Evolutionary conservation across 2,113 vertebrate genomes (phyloP).

Genomic region (Odontophorus gujanensis): DNA sequence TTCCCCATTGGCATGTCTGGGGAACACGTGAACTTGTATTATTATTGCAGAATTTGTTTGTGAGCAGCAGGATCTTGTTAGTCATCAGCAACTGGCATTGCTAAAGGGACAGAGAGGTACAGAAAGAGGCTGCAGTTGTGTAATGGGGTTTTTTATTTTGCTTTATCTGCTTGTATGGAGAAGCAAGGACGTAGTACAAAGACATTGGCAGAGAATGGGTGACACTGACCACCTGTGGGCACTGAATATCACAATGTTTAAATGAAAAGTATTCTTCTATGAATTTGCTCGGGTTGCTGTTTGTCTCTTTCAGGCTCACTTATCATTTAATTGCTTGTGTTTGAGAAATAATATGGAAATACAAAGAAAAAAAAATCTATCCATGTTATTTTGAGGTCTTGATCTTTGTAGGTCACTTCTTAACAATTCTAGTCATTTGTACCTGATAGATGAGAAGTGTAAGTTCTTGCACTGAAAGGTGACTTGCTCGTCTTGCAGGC

Average conservation of each 20-base stretch:
- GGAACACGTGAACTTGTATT: background rate
- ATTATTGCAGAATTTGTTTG: background rate
- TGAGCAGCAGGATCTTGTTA: background rate
- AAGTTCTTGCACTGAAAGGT: background rate
- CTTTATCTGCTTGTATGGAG: background rate
- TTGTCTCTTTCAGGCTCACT: background rate
- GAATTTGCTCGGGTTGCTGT: background rate
- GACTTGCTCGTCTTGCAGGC: background rate
- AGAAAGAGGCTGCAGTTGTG: background rate
- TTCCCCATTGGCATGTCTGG: background rate
- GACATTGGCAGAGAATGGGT: background rate
- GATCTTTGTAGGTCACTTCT: background rate
- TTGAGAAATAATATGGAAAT: background rate
- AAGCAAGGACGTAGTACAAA: background rate
- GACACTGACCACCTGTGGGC: background rate
- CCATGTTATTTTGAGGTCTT: background rate
- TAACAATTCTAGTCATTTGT: background rate
- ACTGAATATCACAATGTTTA: background rate
- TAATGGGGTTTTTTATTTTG: background rate
- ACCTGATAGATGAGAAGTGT: background rate
- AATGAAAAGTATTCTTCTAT: background rate
- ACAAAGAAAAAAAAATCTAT: background rate
- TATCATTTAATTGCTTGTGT: background rate
- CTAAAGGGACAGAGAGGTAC: background rate
- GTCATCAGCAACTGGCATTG: background rate